A percentile compares a stretch with the other conserved stretches of the same genome.
phyloP scores from a whole-genome alignment of 2,113 vertebrate genomes.

The Pipra filicauda region DNA sequence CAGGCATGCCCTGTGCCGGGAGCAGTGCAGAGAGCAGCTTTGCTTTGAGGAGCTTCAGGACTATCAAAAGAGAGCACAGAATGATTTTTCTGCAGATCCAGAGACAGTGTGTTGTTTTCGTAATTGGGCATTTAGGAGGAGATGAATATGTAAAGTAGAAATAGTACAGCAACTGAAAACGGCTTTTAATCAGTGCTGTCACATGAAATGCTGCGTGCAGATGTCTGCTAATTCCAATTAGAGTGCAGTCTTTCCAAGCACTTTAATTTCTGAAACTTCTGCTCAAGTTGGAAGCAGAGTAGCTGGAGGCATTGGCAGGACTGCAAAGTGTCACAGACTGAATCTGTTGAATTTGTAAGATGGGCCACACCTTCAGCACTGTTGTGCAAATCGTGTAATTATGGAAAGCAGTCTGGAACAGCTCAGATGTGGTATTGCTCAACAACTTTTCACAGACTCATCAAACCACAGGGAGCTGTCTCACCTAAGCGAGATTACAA shows the following conservation, averaged over 20 bases:
- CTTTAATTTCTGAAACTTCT: background rate
- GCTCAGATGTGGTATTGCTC: conserved; percentile 43
- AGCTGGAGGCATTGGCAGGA: background rate
- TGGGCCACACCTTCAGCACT: background rate
- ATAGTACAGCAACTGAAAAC: background rate
- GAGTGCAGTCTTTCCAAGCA: background rate
- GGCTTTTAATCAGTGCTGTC: background rate
- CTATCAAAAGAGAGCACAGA: background rate
- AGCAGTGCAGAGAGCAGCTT: background rate
- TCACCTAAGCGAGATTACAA: background rate
- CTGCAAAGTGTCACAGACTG: background rate
- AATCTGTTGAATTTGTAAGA: background rate
- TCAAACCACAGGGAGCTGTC: background rate
- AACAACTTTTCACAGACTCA: background rate
- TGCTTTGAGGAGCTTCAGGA: background rate
- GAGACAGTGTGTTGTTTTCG: background rate
- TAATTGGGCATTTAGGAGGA: background rate
- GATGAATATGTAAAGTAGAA: background rate
- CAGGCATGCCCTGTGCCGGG: background rate
- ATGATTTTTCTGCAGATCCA: background rate
- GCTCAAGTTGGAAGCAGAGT: background rate
- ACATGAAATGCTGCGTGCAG: background rate
- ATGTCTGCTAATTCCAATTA: background rate
- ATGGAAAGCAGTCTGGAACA: background rate
- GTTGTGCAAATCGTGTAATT: conserved; percentile 18